Conservation (phyloP, 2,888 invertebrate genomes). For the Ectobius pallidus region DNA sequence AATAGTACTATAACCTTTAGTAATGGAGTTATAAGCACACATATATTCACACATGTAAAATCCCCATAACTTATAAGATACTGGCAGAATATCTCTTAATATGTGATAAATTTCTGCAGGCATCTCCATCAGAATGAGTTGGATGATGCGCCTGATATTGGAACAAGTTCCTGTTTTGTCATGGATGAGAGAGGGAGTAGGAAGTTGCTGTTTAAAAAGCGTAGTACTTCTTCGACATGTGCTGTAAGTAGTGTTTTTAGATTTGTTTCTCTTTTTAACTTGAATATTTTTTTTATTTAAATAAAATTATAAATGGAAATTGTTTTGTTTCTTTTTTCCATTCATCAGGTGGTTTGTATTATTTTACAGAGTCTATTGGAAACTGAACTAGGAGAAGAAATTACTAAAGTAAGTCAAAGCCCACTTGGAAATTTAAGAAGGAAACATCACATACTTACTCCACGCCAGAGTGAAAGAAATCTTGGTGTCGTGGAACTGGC, state of each 20-base stretch:
- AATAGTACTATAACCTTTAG: too few species aligned
- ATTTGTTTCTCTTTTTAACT: too few species aligned
- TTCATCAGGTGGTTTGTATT: too few species aligned
- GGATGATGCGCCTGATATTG: conserved; percentile 67
- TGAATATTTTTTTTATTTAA: too few species aligned
- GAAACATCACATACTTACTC: conserved; percentile 75
- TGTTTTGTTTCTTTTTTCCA: too few species aligned
- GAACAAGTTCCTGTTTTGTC: conserved; percentile 67
- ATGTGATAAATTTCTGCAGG: too few species aligned
- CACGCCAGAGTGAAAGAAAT: conserved; percentile 82
- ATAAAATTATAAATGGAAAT: too few species aligned
- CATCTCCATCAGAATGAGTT: conserved; percentile 75
- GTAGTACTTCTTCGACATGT: conserved; percentile 87
- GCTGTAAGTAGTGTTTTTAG: conserved; percentile 63
- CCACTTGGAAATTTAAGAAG: conserved; percentile 77
- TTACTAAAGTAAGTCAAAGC: conserved; percentile 74
- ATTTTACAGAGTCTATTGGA: conserved; percentile 77
- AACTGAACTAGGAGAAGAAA: conserved; percentile 77
- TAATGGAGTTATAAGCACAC: too few species aligned
- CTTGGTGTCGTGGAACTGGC: conserved; percentile 64
- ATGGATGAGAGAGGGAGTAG: conserved; percentile 78
- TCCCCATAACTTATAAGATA: too few species aligned
- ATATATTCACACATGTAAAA: too few species aligned
- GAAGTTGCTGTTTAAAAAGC: conserved; percentile 85
- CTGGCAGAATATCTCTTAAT: too few species aligned